Evolutionary conservation across 1,140 invertebrate genomes (phyloP).

Genomic region (Brachionus calyciflorus): DNA sequence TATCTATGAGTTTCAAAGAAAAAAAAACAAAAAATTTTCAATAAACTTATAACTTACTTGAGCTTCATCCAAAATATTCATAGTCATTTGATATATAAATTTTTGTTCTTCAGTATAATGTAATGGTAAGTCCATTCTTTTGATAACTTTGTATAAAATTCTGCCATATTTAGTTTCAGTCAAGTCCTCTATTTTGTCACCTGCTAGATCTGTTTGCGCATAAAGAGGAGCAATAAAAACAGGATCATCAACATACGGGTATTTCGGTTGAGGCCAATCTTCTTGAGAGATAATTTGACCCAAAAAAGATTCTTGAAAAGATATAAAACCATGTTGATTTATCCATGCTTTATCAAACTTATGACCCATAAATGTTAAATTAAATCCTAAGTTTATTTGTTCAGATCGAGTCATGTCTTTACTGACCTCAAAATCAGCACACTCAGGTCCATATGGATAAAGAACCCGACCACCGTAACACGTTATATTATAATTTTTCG

Average conservation of each 20-base stretch:
- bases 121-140: constrained; percentile 35
- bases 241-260: constrained; percentile 44
- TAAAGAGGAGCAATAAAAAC: constrained; percentile 41
- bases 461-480: constrained; percentile 27
- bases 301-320: constrained; percentile 44
- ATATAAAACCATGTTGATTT: constrained; percentile 34
- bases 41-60: too few relatives aligned
- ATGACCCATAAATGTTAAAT: constrained; percentile 47
- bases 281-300: constrained; percentile 15
- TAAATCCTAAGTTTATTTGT: constrained; percentile 27
- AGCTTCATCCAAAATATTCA: constrained; percentile 28
- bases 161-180: constrained; percentile 36
- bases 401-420: constrained; percentile 22
- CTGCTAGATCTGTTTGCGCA: constrained; percentile 31
- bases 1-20: too few relatives aligned
- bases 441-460: constrained; percentile 31
- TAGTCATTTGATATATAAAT: constrained; percentile 43
- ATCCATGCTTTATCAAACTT: constrained; percentile 40
- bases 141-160: constrained; percentile 39
- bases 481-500: constrained; percentile 29
- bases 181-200: constrained; percentile 30
- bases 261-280: constrained; percentile 43
- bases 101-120: constrained; percentile 43
- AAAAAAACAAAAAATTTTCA: too few relatives aligned
- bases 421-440: constrained; percentile 32